phyloP scores from a whole-genome alignment of 2,113 vertebrate genomes.

The Mormyrus lacerda region DNA sequence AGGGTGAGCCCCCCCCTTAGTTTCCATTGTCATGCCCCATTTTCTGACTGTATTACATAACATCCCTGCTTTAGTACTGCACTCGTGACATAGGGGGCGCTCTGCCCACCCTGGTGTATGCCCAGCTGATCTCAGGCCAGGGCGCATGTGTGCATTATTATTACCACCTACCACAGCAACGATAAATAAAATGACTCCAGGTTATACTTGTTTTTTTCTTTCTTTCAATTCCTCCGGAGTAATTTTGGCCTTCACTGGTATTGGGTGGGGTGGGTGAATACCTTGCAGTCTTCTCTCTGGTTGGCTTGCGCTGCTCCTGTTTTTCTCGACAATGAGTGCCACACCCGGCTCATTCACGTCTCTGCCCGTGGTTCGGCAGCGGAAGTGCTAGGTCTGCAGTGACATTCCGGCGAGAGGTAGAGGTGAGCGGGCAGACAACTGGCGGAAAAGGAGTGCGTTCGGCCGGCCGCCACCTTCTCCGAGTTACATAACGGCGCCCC shows the following conservation, averaged over 20 bases:
- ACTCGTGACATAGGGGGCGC: not conserved
- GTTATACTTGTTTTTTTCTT: not conserved
- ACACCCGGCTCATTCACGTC: not conserved
- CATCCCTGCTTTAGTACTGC: not conserved
- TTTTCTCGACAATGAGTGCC: not conserved
- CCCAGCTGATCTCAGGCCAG: not conserved
- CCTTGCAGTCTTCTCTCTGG: not conserved
- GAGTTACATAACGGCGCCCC: constrained; percentile 38
- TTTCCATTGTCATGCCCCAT: not conserved
- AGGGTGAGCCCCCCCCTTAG: constrained; percentile 62
- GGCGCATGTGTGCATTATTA: not conserved
- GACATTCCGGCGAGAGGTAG: constrained; percentile 33
- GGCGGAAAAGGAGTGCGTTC: constrained; percentile 41
- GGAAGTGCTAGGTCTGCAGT: not conserved
- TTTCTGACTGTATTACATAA: not conserved
- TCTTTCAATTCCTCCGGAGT: not conserved
- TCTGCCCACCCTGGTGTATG: not conserved
- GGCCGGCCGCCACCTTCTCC: constrained; percentile 40
- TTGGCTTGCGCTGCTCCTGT: not conserved
- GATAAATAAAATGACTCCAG: not conserved
- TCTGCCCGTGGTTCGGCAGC: constrained; percentile 18
- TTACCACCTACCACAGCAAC: not conserved
- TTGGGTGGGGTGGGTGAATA: not conserved
- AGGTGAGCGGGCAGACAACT: constrained; percentile 51
- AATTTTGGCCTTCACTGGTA: not conserved